A percentile compares a stretch with the other conserved stretches of the same genome.
Conservation (phyloP, 2,888 invertebrate species). For the Phengaris arion region DNA sequence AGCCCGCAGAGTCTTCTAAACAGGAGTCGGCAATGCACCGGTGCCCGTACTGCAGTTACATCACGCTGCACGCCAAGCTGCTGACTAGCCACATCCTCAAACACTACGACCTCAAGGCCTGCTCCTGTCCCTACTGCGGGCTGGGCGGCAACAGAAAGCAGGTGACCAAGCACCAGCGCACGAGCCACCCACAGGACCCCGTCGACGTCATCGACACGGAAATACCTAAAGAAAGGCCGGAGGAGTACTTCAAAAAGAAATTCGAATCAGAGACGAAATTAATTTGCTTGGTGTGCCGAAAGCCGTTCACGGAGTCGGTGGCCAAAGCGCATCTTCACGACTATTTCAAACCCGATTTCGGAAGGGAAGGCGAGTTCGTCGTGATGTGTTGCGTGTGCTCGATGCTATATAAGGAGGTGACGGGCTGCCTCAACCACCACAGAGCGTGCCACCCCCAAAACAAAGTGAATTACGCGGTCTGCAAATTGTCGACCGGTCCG, state of each 20-base stretch:
- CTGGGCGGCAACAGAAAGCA: constrained; percentile 47
- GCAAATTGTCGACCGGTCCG: constrained; percentile 44
- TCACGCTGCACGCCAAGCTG: constrained; percentile 40
- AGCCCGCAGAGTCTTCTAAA: constrained; percentile 31
- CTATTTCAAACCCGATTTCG: constrained; percentile 47
- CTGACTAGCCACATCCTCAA: constrained; percentile 63
- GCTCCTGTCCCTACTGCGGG: constrained; percentile 63
- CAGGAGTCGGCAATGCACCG: constrained; percentile 32
- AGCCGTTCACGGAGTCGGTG: constrained; percentile 44
- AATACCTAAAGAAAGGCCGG: constrained; percentile 43
- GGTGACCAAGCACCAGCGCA: constrained; percentile 54
- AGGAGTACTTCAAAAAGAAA: constrained; percentile 35
- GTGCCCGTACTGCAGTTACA: constrained; percentile 57
- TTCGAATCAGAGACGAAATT: constrained; percentile 26
- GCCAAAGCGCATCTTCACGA: constrained; percentile 49
- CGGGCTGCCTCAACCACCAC: constrained; percentile 60
- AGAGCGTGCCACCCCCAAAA: constrained; percentile 45
- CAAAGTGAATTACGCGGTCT: constrained; percentile 51
- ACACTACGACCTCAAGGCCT: constrained; percentile 71
- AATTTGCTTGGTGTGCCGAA: constrained; percentile 60
- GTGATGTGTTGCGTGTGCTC: constrained; percentile 70
- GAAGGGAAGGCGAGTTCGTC: constrained; percentile 57
- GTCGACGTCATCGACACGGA: constrained; percentile 37
- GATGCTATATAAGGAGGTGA: constrained; percentile 50
- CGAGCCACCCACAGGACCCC: constrained; percentile 49